Evolutionary conservation across 2,888 invertebrate species (phyloP), one percentile per base, ranked within the genome.

Genomic region (Sesia apiformis): DNA sequence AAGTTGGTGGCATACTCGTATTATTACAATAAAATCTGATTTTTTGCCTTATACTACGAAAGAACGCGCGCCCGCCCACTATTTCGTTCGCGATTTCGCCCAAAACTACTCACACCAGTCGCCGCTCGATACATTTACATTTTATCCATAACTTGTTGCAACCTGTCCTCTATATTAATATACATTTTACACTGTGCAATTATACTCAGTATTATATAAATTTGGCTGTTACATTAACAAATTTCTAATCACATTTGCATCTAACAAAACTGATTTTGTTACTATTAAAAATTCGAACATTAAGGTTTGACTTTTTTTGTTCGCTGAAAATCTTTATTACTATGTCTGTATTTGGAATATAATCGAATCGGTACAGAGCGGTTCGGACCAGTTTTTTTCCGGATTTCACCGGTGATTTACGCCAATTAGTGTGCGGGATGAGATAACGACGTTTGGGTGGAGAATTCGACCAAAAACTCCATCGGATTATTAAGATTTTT

Each of bases 41-140:
- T 51, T 55, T 58, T 57, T 60, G 7, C 7, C 62, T 53, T 81
- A 62, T 78, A 74, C 84, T 78, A 43, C 55, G 57, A 41, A 57
- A 56, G 58, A 63, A 61, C 62, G 61, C 65, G 64, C 71, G 64
- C 67, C 77, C 82, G 72, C 82, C 80, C 85, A 79, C 82, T 72
- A 72, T 67, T 46, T 46, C 70, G 69, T 74, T 74, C 78, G 81
- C 82, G 81, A 78, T 69, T 76, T 76, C 70, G 72, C 68, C 78
- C 77, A 76, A 82, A 82, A 84, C 84, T 84, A 85, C 83, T 73
- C 85, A 76, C 82, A 82, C 83, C 23, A 43, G 5, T 23, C 23
- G 23, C 46, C 23, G 8, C 68, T 72, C 69, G 63, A 76, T 72
- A 77, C 79, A 83, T 81, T 82, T 80, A 78, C 74, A 74, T 71